These are phyloP conservation scores for Lepisosteus oculatus DNA, from an alignment of 2,113 vertebrate genomes.

Conservation along the genomic window DNA sequence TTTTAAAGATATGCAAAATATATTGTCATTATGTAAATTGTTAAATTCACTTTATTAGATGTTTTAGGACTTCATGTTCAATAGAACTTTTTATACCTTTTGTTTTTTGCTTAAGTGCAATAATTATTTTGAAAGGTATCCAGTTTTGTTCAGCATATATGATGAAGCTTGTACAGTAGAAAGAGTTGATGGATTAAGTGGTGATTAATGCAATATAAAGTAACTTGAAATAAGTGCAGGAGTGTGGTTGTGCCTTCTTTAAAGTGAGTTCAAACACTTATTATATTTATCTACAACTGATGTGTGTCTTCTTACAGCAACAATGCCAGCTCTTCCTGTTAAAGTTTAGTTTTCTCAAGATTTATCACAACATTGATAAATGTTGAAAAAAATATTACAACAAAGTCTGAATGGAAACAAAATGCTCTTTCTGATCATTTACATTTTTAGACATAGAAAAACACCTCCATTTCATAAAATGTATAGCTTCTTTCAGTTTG, in stretches of 20 bases:
- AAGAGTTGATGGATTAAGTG: neutral
- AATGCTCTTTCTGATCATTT: no score
- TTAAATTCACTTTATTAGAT: constrained; percentile 7
- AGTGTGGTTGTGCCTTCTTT: neutral
- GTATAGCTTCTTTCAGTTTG: neutral
- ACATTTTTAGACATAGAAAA: no score
- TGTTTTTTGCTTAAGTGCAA: neutral
- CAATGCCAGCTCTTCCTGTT: neutral
- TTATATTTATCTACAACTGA: neutral
- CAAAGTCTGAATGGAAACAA: no score
- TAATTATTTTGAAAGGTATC: neutral
- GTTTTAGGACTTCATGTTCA: neutral
- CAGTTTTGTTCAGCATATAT: neutral
- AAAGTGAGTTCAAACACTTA: neutral
- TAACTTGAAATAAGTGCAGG: neutral
- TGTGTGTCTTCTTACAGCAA: neutral
- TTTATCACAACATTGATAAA: no score
- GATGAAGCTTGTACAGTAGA: neutral
- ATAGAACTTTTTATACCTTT: neutral
- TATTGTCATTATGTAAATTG: neutral
- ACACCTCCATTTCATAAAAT: no score
- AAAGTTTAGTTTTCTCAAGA: no score
- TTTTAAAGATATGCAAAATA: constrained; percentile 5
- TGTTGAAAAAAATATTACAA: no score
- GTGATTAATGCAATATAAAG: neutral